Base-by-base conservation (phyloP, 2,113 vertebrate species). In the Onychostoma macrolepis region DNA sequence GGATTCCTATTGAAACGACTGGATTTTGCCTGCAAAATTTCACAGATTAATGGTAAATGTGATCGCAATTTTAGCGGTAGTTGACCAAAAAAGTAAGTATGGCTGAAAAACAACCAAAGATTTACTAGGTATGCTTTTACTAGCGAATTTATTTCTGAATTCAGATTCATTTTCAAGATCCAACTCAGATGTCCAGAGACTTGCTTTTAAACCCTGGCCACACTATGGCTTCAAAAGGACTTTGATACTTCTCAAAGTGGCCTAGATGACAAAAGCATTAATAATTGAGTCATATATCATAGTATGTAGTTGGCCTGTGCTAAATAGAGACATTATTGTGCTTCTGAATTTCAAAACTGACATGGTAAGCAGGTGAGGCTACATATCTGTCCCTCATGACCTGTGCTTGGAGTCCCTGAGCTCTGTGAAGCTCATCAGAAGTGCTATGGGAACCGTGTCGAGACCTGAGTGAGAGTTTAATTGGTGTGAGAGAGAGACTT, bases 401-500 rank as follows among this genome's bases (percentile, higher is more conserved):
- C 58, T 65, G 9, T 1, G 58, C n/a, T 30, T 45, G 6, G n/a
- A 63, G n/a, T 26, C 56, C 36, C 56, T 41, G 56, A 65, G 41
- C 53, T 43, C 78, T 36, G 30, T 48, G n/a, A 76, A 76, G n/a
- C 41, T 76, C 72, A 76, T 45, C 72, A 0, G 12, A 58, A 80
- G 77, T 24, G 33, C 50, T 80, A 33, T 33, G 6, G n/a, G 61
- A 43, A 65, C 80, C 2, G 4, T 5, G 56, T 43, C 6, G 41
- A 75, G 72, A 45, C 72, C 5, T 75, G 41, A 48, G 74, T 65
- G 38, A 82, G 58, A 82, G 36, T 82, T 82, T 67, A 82, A 82
- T 82, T 82, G 80, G 80, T 67, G 8, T 43, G 80, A 67, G 80
- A 82, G 58, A 82, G 36, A 67, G 12, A 76, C 58, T 82, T 15